Conservation (phyloP, 2,888 invertebrate genomes). For the Beris chalybata region DNA sequence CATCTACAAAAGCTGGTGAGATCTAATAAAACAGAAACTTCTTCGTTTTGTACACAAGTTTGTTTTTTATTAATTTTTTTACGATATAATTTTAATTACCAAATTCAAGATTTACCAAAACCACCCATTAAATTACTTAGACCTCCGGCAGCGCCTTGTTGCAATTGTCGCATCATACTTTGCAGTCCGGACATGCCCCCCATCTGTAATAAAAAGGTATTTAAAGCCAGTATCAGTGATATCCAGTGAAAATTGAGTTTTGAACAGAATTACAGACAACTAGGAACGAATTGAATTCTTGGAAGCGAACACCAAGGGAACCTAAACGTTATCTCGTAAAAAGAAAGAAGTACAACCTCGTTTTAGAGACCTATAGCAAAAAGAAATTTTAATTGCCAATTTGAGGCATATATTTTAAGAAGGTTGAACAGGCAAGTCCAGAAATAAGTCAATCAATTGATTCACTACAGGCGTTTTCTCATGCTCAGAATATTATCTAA, state of each 20-base stretch:
- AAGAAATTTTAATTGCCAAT: too few species aligned
- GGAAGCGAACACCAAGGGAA: background rate
- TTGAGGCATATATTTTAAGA: too few species aligned
- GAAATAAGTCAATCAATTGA: too few species aligned
- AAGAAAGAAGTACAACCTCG: background rate
- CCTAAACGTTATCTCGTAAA: background rate
- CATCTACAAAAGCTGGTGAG: too few species aligned
- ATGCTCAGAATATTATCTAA: too few species aligned
- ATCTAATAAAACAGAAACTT: too few species aligned
- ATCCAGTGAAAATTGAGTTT: too few species aligned
- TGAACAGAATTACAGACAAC: background rate
- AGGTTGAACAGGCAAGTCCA: too few species aligned
- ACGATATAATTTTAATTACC: background rate
- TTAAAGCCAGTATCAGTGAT: background rate
- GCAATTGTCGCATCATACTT: conserved; percentile 90
- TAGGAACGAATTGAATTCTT: background rate
- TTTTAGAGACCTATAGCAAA: background rate
- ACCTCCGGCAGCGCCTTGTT: conserved; percentile 66
- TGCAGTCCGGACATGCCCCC: conserved; percentile 96
- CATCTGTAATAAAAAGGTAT: conserved; percentile 57
- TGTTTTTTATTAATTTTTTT: background rate
- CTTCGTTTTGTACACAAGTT: conserved; percentile 1
- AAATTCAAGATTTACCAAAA: conserved; percentile 51
- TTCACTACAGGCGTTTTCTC: too few species aligned
- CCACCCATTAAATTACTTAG: conserved; percentile 66